Conservation (phyloP, 1,140 invertebrate species). For the Ylistrum balloti region DNA sequence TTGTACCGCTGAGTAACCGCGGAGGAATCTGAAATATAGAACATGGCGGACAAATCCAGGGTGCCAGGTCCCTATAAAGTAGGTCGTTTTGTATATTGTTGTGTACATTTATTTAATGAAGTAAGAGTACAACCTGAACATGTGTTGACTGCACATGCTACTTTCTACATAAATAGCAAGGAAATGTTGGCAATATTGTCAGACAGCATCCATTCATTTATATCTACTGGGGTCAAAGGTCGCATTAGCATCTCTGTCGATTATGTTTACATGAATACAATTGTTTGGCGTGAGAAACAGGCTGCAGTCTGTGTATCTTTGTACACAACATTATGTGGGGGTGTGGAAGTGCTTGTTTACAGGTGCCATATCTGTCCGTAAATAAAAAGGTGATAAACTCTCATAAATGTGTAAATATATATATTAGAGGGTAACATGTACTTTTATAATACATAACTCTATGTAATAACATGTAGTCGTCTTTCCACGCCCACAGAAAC, state of each 20-base stretch:
- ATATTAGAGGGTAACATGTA: not conserved
- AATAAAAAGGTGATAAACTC: not conserved
- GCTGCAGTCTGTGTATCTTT: not conserved
- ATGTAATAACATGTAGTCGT: no score
- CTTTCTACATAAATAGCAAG: conserved; percentile 5
- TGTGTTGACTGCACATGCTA: conserved; percentile 26
- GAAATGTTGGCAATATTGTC: conserved; percentile 19
- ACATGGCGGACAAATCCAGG: not conserved
- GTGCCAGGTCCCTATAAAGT: not conserved
- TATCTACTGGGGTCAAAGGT: not conserved
- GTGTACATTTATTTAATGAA: conserved; percentile 40
- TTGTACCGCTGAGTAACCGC: not conserved
- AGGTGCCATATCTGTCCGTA: not conserved
- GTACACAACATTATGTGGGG: not conserved
- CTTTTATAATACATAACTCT: no score
- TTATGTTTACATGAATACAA: not conserved
- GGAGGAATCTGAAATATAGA: not conserved
- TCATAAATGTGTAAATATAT: not conserved
- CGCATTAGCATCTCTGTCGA: conserved; percentile 4
- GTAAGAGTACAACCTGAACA: not conserved
- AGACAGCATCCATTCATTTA: conserved; percentile 24
- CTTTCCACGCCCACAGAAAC: no score
- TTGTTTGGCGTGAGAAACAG: not conserved
- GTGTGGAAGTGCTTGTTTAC: conserved; percentile 13
- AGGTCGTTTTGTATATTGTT: not conserved